phyloP scores from a whole-genome alignment of 1,140 invertebrate species.

The Lerema accius region DNA sequence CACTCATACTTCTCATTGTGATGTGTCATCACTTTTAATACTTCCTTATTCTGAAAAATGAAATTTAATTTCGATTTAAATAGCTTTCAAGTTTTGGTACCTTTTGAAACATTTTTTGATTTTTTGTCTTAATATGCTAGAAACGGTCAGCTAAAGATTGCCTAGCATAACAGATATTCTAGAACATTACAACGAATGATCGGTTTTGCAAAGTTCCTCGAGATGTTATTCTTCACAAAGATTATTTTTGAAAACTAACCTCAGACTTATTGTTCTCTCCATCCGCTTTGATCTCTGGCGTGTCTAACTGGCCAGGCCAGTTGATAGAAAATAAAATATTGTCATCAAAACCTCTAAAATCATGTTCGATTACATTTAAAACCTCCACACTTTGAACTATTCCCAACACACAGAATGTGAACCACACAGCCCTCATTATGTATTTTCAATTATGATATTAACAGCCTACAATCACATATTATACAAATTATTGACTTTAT shows the following conservation, averaged over 20 bases:
- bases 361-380: conserved; percentile 67
- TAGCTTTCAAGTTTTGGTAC: no score
- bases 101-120: no score
- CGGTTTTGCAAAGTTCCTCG: no score
- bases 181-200: no score
- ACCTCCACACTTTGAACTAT: conserved; percentile 40
- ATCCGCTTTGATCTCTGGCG: conserved; percentile 65
- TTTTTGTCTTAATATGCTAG: no score
- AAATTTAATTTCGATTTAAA: no score
- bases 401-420: conserved; percentile 53
- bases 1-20: conserved; percentile 90
- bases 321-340: conserved; percentile 91
- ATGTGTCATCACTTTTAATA: conserved; percentile 84
- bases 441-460: background rate
- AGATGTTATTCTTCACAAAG: no score
- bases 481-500: background rate
- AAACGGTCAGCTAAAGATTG: no score
- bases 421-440: conserved; percentile 34
- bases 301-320: conserved; percentile 87
- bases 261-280: conserved; percentile 46
- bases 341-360: conserved; percentile 91
- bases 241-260: conserved; percentile 39
- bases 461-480: background rate
- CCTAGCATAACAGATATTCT: no score
- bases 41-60: conserved; percentile 80